Evolutionary conservation across 1,140 invertebrate species (phyloP).

Genomic region (Bathynomus jamesi): DNA sequence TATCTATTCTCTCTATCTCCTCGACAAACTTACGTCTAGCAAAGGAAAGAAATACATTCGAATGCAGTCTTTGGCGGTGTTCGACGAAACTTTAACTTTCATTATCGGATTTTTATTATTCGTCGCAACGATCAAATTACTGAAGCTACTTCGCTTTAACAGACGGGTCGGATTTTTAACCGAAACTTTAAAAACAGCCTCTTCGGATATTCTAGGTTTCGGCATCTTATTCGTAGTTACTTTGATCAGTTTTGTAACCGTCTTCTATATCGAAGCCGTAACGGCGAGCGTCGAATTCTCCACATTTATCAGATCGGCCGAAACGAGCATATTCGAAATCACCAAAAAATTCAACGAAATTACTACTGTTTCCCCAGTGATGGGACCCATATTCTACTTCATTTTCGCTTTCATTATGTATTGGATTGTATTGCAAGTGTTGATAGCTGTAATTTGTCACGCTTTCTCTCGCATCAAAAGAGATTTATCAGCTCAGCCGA

Average conservation of each 20-base stretch:
- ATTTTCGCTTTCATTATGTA: conserved; percentile 27
- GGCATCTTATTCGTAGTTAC: conserved; percentile 19
- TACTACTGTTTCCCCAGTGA: not conserved
- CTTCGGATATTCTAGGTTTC: conserved; percentile 28
- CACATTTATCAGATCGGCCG: conserved; percentile 24
- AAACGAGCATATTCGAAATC: conserved; percentile 27
- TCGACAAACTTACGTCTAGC: conserved; percentile 21
- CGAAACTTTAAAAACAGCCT: conserved; percentile 38
- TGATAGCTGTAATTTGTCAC: conserved; percentile 33
- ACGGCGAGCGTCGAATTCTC: conserved; percentile 26
- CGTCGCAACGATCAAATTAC: conserved; percentile 41
- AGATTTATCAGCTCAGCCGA: conserved; percentile 24
- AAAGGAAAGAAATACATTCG: conserved; percentile 31
- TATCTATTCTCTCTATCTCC: conserved; percentile 19
- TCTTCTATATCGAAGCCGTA: conserved; percentile 23
- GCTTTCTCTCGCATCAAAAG: conserved; percentile 26
- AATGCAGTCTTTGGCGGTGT: conserved; percentile 26
- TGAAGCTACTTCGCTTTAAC: conserved; percentile 49
- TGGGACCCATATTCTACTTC: conserved; percentile 34
- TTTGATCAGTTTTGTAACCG: conserved; percentile 20
- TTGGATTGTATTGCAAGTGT: conserved; percentile 33
- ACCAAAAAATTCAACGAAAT: conserved; percentile 31
- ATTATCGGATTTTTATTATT: conserved; percentile 49
- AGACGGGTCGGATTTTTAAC: conserved; percentile 46
- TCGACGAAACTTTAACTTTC: conserved; percentile 38